Evolutionary conservation across 2,113 vertebrate species (phyloP), one percentile per base, ranked within the genome.

Genomic region (Macaca fascicularis): DNA sequence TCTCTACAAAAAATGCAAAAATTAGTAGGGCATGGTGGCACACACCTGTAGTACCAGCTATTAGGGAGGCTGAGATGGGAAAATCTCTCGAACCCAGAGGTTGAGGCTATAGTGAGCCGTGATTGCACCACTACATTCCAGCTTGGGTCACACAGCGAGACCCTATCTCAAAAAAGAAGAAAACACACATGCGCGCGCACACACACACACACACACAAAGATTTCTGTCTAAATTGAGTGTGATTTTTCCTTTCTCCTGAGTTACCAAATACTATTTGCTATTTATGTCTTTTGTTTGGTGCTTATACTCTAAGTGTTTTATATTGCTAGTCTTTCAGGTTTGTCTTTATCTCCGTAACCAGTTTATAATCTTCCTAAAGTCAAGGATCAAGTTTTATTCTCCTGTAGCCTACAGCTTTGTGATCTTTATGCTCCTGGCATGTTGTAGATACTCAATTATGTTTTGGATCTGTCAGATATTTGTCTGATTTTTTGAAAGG

Each of bases 401-500:
- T 95, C 79, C n/a, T 76, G 0, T 8, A 17, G 0, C 30, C 23
- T 89, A 25, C 8, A 48, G 23, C 20, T 74, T n/a, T 80, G 27
- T 75, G 48, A 70, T 32, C 55, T 88, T 94, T 70, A 67, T 93
- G 69, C 14, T 95, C 23, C 61, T 69, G 75, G 40, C 38, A 14
- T 48, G 22, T 89, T 81, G 27, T 69, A 52, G n/a, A 64, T 23
- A 32, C 25, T 87, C n/a, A 27, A 9, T 87, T 92, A 67, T 79
- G 59, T 45, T 93, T 96, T 76, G 40, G 72, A 13, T 32, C 57
- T 64, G 13, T 64, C n/a, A 23, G 30, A 27, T 84, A 52, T 88
- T 96, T 97, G 86, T 64, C 19, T 89, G 61, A 57, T 89, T 81
- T 89, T 55, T 67, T 89, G 74, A 86, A 88, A 94, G 38, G 59